phyloP scores from a whole-genome alignment of 2,888 invertebrate genomes.

The Ferrisia virgata region DNA sequence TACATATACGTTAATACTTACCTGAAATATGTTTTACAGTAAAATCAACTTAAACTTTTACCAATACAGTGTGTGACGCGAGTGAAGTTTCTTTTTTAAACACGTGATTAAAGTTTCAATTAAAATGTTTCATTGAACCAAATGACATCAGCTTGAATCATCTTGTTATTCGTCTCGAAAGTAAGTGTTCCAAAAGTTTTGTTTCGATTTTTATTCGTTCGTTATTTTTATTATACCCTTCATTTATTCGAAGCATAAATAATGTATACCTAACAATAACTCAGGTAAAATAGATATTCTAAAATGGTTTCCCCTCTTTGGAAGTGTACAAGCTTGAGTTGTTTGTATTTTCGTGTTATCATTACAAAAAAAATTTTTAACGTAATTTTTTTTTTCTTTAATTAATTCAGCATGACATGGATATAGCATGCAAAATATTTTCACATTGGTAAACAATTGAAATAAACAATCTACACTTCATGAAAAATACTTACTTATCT shows the following conservation, averaged over 20 bases:
- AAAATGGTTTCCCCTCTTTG: no score
- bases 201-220: neutral
- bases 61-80: neutral
- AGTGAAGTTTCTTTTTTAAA: neutral
- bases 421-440: no score
- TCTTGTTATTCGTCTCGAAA: neutral
- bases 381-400: no score
- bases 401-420: no score
- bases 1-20: slow-evolving; percentile 7
- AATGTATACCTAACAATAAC: no score
- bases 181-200: neutral
- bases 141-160: neutral
- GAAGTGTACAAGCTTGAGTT: no score
- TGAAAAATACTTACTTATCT: no score
- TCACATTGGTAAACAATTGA: no score
- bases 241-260: neutral
- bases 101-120: neutral
- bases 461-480: no score
- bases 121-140: neutral
- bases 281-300: no score
- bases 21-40: neutral
- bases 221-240: neutral
- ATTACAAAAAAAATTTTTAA: no score
- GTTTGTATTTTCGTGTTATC: no score
- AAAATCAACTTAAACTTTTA: neutral